Conservation (phyloP, 1,140 invertebrate genomes). For the Condylostylus longicornis region DNA sequence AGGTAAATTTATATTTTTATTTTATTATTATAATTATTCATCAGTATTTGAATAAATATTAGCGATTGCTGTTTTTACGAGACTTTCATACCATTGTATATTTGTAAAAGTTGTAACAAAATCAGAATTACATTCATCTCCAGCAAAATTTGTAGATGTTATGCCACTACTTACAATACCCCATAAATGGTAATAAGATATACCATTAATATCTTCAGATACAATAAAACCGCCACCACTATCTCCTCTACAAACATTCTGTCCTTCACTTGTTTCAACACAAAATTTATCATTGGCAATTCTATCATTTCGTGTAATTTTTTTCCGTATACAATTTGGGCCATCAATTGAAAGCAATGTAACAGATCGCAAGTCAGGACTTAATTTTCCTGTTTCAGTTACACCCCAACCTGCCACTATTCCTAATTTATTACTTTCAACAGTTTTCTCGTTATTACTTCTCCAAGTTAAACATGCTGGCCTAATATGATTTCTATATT, state of each 20-base stretch:
- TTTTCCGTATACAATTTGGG: slow-evolving; percentile 3
- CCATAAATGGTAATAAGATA: slow-evolving; percentile 16
- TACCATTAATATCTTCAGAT: slow-evolving; percentile 9
- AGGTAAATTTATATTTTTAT: too few relatives aligned
- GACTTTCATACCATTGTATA: slow-evolving; percentile 5
- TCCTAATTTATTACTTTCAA: neutral
- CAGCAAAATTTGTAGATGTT: slow-evolving; percentile 6
- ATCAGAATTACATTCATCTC: slow-evolving; percentile 19
- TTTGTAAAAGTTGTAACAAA: slow-evolving; percentile 23
- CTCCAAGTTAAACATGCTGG: slow-evolving; percentile 3
- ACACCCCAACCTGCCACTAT: slow-evolving; percentile 32
- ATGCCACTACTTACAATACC: slow-evolving; percentile 24
- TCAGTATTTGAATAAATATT: too few relatives aligned
- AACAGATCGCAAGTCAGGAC: slow-evolving; percentile 9
- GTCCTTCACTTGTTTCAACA: slow-evolving; percentile 6
- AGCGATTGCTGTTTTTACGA: too few relatives aligned
- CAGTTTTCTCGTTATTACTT: neutral
- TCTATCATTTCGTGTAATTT: neutral
- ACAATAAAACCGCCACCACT: slow-evolving; percentile 25
- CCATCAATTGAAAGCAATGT: slow-evolving; percentile 5
- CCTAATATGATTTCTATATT: neutral
- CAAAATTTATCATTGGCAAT: slow-evolving; percentile 14
- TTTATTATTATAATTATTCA: too few relatives aligned
- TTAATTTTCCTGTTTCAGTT: slow-evolving; percentile 4
- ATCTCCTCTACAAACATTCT: slow-evolving; percentile 10